These are phyloP conservation scores for Myiothlypis coronata DNA, from an alignment of 2,797 vertebrate genomes.

Conservation along the genomic window DNA sequence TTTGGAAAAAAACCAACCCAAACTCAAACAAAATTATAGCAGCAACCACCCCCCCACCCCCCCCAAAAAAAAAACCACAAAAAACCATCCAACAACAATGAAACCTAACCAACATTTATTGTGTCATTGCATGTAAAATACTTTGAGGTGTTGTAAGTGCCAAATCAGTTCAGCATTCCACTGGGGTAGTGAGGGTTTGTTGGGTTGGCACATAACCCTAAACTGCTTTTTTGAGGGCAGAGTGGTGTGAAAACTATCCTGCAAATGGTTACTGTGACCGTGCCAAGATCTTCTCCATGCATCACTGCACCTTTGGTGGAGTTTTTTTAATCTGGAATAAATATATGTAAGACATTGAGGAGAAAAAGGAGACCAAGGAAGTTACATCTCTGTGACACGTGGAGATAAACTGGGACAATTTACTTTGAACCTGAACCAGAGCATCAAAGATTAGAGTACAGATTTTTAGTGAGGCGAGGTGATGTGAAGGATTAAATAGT, in stretches of 20 bases:
- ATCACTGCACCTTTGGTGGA: background rate
- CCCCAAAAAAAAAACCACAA: too few relatives aligned
- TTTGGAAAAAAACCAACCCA: background rate
- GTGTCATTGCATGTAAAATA: background rate
- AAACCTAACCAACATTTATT: background rate
- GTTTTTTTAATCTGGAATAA: background rate
- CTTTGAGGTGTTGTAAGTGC: background rate
- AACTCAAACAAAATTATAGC: background rate
- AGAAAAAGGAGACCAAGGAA: background rate
- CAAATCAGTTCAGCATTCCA: background rate
- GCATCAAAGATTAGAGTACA: background rate
- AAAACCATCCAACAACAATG: background rate
- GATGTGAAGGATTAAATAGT: background rate
- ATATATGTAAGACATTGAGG: background rate
- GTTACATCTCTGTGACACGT: background rate
- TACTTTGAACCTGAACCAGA: background rate
- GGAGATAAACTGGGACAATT: background rate
- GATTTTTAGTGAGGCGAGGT: background rate
- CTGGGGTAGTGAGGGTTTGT: background rate
- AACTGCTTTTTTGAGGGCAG: background rate
- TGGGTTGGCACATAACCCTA: background rate
- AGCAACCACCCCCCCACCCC: fast-evolving
- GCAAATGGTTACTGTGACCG: background rate
- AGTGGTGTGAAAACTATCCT: background rate
- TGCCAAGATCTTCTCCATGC: background rate